Evolutionary conservation across 2,888 invertebrate genomes (phyloP), one percentile per base, ranked within the genome.

Genomic region (Tinea semifulvella): DNA sequence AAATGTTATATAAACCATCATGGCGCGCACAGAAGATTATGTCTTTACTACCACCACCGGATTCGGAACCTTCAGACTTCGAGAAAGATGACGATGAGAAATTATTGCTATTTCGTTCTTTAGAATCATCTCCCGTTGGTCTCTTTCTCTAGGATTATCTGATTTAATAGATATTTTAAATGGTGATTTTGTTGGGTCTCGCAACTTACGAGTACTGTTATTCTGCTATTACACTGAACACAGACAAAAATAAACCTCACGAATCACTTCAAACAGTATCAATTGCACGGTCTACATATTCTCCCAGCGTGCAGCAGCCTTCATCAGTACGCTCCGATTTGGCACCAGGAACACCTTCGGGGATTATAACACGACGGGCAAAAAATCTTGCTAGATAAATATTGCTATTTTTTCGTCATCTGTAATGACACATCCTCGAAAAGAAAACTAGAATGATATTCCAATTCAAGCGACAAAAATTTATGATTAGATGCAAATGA

Each of bases 381-480:
- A 31, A 13, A 31, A 31, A 31, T n/a, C n/a, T 11, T 11, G 13
- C 13, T 7, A 5, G 13, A n/a, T 13, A 31, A 31, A 13, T 31
- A 11, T 11, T 13, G 31, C 11, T 31, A 11, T 13, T 31, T 13
- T n/a, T 31, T 31, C 31, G 5, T n/a, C n/a, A 5, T n/a, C 5
- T 5, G 11, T 31, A 11, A 11, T 11, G 13, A 13, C 13, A 5
- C n/a, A 11, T 7, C n/a, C n/a, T 31, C 31, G 31, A 8, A 13
- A 8, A 31, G 31, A n/a, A 31, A 31, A 31, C 31, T 31, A 31
- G 31, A 31, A 31, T 31, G 31, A n/a, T 11, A 31, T 31, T 31
- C 13, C n/a, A 31, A 5, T 31, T 31, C 31, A 31, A 31, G 11
- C 31, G n/a, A 13, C 31, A 31, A 13, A 31, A 31, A 11, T n/a